Base-by-base conservation (phyloP, 2,888 invertebrate genomes). In the Orthosia gothica region DNA sequence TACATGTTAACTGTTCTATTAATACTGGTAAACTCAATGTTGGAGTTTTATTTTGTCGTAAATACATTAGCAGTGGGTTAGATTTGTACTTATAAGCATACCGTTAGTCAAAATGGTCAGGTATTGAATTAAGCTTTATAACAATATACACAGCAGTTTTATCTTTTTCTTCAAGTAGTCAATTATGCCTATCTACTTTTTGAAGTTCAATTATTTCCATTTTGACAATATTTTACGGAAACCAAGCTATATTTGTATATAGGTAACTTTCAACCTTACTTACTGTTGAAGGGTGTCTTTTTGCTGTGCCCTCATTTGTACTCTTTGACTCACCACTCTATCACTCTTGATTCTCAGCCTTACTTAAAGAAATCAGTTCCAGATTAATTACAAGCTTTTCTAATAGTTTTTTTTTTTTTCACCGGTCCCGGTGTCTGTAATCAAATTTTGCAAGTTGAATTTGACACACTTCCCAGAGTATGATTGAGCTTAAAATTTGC, bases 11-110 rank as follows among this genome's bases (percentile, higher is more conserved):
- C 13, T 55, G 52, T 50, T 26, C 68, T 80, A 65, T 78, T 59
- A 68, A 72, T 80, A 82, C 67, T 49, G 18, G 40, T 66, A 69
- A 65, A 75, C 45, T 55, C 76, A 79, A 79, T 70, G 62, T 62
- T 67, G 18, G 12, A 47, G 54, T 67, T 32, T 78, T 55, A 50
- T 67, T 76, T 59, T 67, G 47, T 62, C 26, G 55, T 4, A 54
- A 79, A 72, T 59, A 59, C 26, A 59, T 72, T 54, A 23, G 26
- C 47, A 73, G 63, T 59, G 63, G 63, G 58, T 73, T 79, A 58
- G 3, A 40, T 63, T 59, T 49, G 15, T 70, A 7, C 40, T 40
- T 40, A 9, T 40, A 40, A 40, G 23, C 20, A 9, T 13, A n/a
- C 5, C 4, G 49, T 45, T 20, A 4, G 16, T 49, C 23, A 12